Conservation (phyloP, 1,140 invertebrate species). For the Cyphomyrmex costatus region DNA sequence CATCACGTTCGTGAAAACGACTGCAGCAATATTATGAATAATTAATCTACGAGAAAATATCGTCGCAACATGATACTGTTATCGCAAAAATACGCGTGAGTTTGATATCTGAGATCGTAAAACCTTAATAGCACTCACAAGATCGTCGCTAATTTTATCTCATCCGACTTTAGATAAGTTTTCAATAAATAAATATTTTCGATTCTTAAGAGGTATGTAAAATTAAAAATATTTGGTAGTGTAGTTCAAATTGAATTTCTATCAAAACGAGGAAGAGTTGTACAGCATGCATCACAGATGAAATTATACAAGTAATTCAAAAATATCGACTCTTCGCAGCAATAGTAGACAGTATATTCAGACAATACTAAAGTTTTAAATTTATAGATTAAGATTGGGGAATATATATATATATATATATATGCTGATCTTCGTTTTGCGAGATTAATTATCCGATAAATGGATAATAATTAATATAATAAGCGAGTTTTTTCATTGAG, state of each 20-base stretch:
- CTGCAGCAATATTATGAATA: slow-evolving; percentile 75
- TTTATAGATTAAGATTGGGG: slow-evolving; percentile 4
- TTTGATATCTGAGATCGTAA: background rate
- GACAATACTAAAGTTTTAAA: slow-evolving; percentile 48
- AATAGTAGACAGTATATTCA: slow-evolving; percentile 35
- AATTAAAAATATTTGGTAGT: background rate
- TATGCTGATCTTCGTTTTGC: slow-evolving; percentile 5
- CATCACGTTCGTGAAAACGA: slow-evolving; percentile 91
- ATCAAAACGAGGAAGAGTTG: background rate
- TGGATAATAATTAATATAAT: slow-evolving; percentile 51
- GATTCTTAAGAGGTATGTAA: background rate
- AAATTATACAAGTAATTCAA: background rate
- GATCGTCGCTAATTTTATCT: slow-evolving; percentile 5
- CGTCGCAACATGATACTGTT: background rate
- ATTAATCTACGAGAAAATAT: slow-evolving; percentile 18
- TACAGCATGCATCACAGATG: background rate
- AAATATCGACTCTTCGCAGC: slow-evolving; percentile 8
- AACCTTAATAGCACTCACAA: background rate
- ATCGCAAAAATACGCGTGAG: background rate
- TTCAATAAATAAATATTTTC: slow-evolving; percentile 11
- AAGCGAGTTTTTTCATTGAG: slow-evolving; percentile 5
- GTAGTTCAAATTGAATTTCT: slow-evolving; percentile 5
- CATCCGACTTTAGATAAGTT: background rate
- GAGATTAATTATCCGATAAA: slow-evolving; percentile 39
- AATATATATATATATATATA: slow-evolving; percentile 33